Conservation (phyloP, 2,888 invertebrate genomes). For the Luperina testacea region DNA sequence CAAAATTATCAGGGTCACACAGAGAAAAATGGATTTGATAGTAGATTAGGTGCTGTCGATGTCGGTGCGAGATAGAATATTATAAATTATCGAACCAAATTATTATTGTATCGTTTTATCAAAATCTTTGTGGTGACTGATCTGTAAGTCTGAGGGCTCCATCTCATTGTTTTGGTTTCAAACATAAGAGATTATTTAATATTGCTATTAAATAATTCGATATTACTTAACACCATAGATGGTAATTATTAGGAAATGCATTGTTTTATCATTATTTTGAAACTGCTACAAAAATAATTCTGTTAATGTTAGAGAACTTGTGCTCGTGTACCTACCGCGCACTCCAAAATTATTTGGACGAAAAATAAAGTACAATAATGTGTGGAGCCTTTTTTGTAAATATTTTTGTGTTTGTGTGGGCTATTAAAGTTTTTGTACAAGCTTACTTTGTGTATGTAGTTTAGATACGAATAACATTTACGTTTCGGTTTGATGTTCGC, state of each 20-base stretch:
- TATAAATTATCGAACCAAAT: conserved; percentile 29
- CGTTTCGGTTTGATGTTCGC: conserved; percentile 71
- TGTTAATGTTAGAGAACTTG: not conserved
- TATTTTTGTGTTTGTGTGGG: conserved; percentile 71
- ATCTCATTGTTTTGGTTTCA: conserved; percentile 21
- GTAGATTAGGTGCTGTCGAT: conserved; percentile 28
- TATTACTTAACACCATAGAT: conserved; percentile 3
- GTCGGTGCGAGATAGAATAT: conserved; percentile 8
- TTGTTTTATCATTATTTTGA: not conserved
- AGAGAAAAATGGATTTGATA: conserved; percentile 23
- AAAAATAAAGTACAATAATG: conserved; percentile 35
- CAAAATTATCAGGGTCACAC: conserved; percentile 50
- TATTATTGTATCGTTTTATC: conserved; percentile 14
- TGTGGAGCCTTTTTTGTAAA: conserved; percentile 61
- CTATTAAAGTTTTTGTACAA: conserved; percentile 64
- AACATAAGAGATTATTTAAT: not conserved
- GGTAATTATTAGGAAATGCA: not conserved
- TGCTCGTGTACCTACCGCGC: not conserved
- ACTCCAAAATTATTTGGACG: not conserved
- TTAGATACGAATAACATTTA: conserved; percentile 62
- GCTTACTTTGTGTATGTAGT: conserved; percentile 65
- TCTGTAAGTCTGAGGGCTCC: conserved; percentile 50
- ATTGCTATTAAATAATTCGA: not conserved
- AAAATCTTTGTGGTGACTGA: conserved; percentile 44
- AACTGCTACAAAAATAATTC: not conserved